phyloP scores from a whole-genome alignment of 2,113 vertebrate genomes.

The Leucoraja erinaceus region DNA sequence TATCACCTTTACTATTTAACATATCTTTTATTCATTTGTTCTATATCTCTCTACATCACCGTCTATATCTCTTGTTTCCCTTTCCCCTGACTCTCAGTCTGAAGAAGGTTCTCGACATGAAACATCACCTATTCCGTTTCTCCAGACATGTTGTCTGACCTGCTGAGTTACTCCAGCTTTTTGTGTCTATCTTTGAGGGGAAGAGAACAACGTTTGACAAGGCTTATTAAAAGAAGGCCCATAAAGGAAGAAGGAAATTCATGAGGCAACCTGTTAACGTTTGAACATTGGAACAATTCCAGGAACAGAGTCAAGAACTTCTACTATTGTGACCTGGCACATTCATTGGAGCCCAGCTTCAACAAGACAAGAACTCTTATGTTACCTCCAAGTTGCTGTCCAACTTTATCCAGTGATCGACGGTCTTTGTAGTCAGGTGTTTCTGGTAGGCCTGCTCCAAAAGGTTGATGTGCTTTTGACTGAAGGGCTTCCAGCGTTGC shows the following conservation, averaged over 20 bases:
- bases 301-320: background rate
- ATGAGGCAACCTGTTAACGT: background rate
- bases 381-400: constrained; percentile 76
- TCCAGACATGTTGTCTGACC: too few species aligned
- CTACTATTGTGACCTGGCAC: background rate
- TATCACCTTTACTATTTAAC: too few species aligned
- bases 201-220: background rate
- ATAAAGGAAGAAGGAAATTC: background rate
- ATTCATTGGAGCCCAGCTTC: background rate
- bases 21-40: too few species aligned
- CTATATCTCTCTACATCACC: too few species aligned
- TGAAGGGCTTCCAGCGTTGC: constrained; percentile 87
- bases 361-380: background rate
- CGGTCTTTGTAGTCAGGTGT: constrained; percentile 45
- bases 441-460: constrained; percentile 80
- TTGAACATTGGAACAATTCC: background rate
- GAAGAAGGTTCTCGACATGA: too few species aligned
- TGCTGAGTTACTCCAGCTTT: too few species aligned
- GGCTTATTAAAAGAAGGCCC: background rate
- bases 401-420: constrained; percentile 67
- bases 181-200: background rate
- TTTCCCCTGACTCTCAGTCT: too few species aligned
- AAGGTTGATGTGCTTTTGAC: constrained; percentile 78
- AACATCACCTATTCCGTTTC: too few species aligned
- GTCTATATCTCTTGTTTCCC: too few species aligned